Percentiles rank a stretch among this genome's conserved stretches.
Evolutionary conservation across 2,797 vertebrate genomes (phyloP).

Genomic region (Bradypus variegatus): DNA sequence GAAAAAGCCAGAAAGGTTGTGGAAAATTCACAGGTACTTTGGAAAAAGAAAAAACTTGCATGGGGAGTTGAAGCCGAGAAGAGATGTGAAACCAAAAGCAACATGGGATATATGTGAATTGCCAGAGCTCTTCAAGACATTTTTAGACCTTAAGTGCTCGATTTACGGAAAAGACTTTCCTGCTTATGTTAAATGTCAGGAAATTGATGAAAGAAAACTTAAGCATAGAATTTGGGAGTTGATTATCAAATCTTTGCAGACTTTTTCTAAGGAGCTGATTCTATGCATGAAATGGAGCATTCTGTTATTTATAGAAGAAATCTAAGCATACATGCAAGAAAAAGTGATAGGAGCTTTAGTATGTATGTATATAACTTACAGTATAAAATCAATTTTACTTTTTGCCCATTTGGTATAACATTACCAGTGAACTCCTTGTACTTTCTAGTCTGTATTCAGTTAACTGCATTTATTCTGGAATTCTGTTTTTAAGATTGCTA

Average conservation of each 20-base stretch:
- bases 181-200: background rate
- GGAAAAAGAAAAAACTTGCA: too few species aligned
- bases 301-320: background rate
- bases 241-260: background rate
- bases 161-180: background rate
- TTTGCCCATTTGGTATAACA: background rate
- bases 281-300: background rate
- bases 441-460: background rate
- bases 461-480: background rate
- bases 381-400: background rate
- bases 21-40: constrained; percentile 77
- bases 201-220: background rate
- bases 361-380: background rate
- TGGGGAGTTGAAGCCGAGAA: too few species aligned
- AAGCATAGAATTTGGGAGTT: background rate
- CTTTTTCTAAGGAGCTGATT: background rate
- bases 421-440: background rate
- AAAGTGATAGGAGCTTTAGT: background rate
- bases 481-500: background rate
- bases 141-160: background rate
- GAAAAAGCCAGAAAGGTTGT: constrained; percentile 80
- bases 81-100: constrained; percentile 86
- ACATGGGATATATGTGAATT: constrained; percentile 83
- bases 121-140: background rate
- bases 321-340: background rate